Evolutionary conservation across 2,797 vertebrate genomes (phyloP), one percentile per base, ranked within the genome.

Genomic region (Scyliorhinus canicula): DNA sequence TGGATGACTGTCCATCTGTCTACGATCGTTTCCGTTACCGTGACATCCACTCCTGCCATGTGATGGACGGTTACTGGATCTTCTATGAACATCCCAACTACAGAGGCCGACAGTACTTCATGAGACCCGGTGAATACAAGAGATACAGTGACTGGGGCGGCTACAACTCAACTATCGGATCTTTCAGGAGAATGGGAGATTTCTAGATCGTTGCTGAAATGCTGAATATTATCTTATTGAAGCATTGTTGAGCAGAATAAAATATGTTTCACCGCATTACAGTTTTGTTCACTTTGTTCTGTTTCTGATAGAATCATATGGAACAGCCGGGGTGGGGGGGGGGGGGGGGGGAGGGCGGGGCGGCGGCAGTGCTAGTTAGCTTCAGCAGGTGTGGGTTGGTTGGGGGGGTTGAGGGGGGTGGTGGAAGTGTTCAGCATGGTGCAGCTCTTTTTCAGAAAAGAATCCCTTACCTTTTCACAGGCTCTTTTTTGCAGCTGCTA

Each of bases 11-110:
- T 96, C 97, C 97, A 95, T 97, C 97, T 35, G 95, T 97, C 96
- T 96, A 96, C 9, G 97, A 98, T 0, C 97, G 97, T 44, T 98
- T 97, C 96, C 97, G 93, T 79, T 95, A 95, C 96, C 96, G 95
- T 95, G 97, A 98, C 95, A 97, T 98, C 96, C 97, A 97, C 96
- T 98, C 97, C 95, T 97, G 96, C 96, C 97, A 98, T 95, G 95
- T 98, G 95, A 96, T 96, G 96, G 97, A 97, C 95, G 97, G 97
- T 40, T 98, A 95, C 97, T 98, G 97, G 97, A 96, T 97, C 96
- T 97, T 98, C 97, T 98, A 98, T 4, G 98, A 98, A 97, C 97
- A 98, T 95, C 97, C 98, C 14, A 96, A 98, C 97, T 98, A 97
- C 96, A 97, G 96, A 95, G 97, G 98, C 52, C 97, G 97, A 74